Base-by-base conservation (phyloP, 2,797 vertebrate species). In the Neopelma chrysocephalum region DNA sequence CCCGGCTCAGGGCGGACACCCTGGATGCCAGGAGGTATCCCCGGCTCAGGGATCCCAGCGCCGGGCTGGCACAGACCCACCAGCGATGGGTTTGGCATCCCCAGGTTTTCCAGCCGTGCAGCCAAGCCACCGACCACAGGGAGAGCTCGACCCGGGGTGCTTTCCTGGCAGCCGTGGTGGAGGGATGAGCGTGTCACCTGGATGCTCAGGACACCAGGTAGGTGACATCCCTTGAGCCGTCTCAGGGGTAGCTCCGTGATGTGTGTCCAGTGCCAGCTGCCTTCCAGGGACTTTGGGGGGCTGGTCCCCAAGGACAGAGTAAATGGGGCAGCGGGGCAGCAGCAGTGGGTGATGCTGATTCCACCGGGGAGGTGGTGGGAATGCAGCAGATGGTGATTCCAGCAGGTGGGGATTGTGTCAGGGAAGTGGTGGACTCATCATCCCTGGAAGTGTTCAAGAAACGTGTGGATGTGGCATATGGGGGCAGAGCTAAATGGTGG, bases 101-200 rank as follows among this genome's bases (percentile, higher is more conserved):
- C 29, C 54, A 4, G 32, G 4, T 32, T 38, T 26, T 48, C 15
- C 58, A 32, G 64, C 56, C 3, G 1, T 22, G 13, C 54, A 4
- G 27, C 50, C 21, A 1, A 29, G 32, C 23, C 34, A 0, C 10
- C 10, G 2, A 8, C 13, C 20, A 0, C 12, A 11, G 14, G n/a
- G 21, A 10, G 48, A 6, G 25, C 70, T 3, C 27, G 15, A 20
- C 16, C n/a, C 3, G 3, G 4, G 61, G 12, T 4, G 62, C 32
- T 22, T 12, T 7, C 16, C 65, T 5, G 9, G 34, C 29, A 25
- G 68, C 20, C 3, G 3, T 4, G 26, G 47, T 6, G 43, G 27
- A 58, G 19, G 31, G 40, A 5, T 7, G 1, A 73, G 62, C 12
- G 20, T 40, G 22, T 31, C 69, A 4, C 47, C 66, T 17, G 47